phyloP scores from a whole-genome alignment of 2,113 vertebrate species.

The Thalassarche chlororhynchos region DNA sequence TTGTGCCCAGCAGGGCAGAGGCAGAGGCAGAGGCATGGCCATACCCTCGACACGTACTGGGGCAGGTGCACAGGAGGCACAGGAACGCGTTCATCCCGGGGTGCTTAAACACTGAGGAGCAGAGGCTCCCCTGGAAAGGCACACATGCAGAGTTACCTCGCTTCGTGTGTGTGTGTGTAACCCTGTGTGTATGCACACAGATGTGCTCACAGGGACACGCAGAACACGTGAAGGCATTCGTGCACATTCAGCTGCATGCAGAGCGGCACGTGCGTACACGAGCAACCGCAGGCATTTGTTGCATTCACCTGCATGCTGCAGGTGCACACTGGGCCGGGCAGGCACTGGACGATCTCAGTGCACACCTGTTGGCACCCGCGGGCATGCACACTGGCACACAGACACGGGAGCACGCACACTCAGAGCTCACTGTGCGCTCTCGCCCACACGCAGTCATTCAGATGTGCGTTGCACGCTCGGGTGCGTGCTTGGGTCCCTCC shows the following conservation, averaged over 20 bases:
- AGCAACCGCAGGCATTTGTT: background rate
- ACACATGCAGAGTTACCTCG: background rate
- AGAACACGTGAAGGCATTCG: accelerated
- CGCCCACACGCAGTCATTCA: background rate
- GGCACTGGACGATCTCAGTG: accelerated
- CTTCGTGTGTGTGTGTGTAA: accelerated
- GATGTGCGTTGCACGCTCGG: background rate
- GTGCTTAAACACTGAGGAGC: background rate
- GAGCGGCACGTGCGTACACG: accelerated
- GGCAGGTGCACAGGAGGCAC: background rate
- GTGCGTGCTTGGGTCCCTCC: background rate
- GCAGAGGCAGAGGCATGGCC: background rate
- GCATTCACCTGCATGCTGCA: background rate
- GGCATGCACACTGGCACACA: accelerated
- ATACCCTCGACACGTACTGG: accelerated
- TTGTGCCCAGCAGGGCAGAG: background rate
- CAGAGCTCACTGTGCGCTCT: background rate
- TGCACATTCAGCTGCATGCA: accelerated
- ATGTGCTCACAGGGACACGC: accelerated
- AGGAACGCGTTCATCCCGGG: accelerated
- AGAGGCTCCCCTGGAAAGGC: background rate
- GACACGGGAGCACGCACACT: accelerated
- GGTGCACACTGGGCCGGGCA: background rate
- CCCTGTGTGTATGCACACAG: accelerated
- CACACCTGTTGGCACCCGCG: background rate